Evolutionary conservation across 2,888 invertebrate species (phyloP).

Genomic region (Eupeodes luniger): DNA sequence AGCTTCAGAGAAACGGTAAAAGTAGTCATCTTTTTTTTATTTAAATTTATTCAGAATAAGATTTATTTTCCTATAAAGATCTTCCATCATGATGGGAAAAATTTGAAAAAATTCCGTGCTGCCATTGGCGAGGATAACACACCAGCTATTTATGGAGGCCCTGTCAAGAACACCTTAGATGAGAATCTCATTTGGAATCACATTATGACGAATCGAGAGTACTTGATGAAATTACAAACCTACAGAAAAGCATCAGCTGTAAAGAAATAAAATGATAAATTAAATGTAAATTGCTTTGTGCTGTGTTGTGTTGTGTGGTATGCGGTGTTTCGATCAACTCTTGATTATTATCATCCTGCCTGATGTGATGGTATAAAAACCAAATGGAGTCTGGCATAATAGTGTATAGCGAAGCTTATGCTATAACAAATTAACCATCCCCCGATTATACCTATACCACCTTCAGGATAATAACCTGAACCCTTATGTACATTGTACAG

Average conservation of each 20-base stretch:
- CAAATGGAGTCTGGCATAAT: neutral
- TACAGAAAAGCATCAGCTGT: constrained; percentile 78
- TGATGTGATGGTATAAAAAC: neutral
- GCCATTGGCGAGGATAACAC: constrained; percentile 81
- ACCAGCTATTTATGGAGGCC: constrained; percentile 82
- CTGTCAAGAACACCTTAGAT: constrained; percentile 80
- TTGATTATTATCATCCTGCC: constrained; percentile 24
- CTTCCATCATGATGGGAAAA: constrained; percentile 81
- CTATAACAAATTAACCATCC: constrained; percentile 35
- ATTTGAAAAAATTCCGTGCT: constrained; percentile 80
- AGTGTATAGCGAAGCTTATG: constrained; percentile 1
- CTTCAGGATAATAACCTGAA: constrained; percentile 8
- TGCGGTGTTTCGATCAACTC: constrained; percentile 59
- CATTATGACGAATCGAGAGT: constrained; percentile 79
- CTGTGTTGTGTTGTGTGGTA: neutral
- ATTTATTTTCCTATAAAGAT: constrained; percentile 77
- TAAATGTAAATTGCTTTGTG: constrained; percentile 55
- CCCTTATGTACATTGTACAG: neutral
- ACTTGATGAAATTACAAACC: constrained; percentile 79
- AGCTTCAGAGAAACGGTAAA: constrained; percentile 81
- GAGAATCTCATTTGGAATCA: constrained; percentile 80
- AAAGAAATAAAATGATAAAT: constrained; percentile 57
- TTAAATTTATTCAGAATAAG: no score
- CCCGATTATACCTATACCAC: neutral
- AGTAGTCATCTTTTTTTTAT: neutral